Percentiles rank a stretch among this genome's conserved stretches.
Conservation (phyloP, 2,888 invertebrate genomes). For the Meandrusa payeni region DNA sequence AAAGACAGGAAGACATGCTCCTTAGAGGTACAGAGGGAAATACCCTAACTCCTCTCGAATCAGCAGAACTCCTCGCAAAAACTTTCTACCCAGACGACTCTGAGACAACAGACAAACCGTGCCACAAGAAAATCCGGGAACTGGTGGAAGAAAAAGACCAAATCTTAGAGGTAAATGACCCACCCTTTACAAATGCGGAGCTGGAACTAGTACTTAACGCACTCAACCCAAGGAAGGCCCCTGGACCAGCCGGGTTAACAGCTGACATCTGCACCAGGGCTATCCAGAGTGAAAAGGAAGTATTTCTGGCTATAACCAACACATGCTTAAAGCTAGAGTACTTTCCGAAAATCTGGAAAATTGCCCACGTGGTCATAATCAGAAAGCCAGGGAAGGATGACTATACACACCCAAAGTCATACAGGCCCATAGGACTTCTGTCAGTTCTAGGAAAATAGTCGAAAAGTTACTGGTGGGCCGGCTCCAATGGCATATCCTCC, state of each 20-base stretch:
- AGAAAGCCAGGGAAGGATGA: too few relatives aligned
- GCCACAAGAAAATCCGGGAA: neutral
- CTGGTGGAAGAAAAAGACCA: neutral
- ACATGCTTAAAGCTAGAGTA: neutral
- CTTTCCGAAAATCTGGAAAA: neutral
- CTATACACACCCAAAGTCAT: too few relatives aligned
- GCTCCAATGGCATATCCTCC: neutral
- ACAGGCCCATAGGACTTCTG: too few relatives aligned
- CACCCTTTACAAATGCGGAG: neutral
- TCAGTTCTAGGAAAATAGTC: neutral
- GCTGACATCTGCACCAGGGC: neutral
- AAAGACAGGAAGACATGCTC: conserved; percentile 4
- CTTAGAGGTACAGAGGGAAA: conserved; percentile 24
- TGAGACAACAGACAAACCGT: neutral
- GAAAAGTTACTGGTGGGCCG: neutral
- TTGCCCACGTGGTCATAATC: too few relatives aligned
- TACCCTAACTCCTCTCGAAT: conserved; percentile 4
- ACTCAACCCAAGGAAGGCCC: neutral
- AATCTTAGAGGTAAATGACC: neutral
- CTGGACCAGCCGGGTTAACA: neutral
- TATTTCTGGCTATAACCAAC: neutral
- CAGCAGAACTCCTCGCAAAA: neutral
- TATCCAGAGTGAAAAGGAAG: neutral
- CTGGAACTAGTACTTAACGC: neutral
- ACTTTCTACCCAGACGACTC: neutral